phyloP scores from a whole-genome alignment of 2,888 invertebrate genomes.

The Baronia brevicornis region DNA sequence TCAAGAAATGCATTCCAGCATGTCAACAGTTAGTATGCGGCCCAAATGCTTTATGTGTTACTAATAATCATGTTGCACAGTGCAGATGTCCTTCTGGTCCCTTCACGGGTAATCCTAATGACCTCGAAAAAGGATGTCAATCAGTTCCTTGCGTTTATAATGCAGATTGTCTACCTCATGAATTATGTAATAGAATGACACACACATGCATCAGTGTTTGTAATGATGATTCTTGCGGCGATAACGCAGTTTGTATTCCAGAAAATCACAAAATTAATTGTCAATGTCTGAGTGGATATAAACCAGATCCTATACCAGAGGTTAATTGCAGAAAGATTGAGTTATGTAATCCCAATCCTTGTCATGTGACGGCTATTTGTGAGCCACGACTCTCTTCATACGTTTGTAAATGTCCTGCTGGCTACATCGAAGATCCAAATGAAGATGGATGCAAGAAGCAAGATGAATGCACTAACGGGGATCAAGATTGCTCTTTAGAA shows the following conservation, averaged over 20 bases:
- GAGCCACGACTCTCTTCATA: constrained; percentile 80
- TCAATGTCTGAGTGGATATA: constrained; percentile 90
- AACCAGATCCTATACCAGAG: constrained; percentile 88
- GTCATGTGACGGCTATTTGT: constrained; percentile 88
- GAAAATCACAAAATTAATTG: constrained; percentile 89
- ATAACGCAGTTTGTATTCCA: constrained; percentile 90
- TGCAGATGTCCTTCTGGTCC: constrained; percentile 93
- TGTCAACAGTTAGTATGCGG: constrained; percentile 88
- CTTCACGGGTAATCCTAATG: constrained; percentile 90
- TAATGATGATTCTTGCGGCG: constrained; percentile 87
- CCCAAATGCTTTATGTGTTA: constrained; percentile 89
- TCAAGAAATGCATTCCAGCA: constrained; percentile 83
- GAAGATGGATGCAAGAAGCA: constrained; percentile 85
- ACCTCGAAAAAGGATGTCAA: constrained; percentile 82
- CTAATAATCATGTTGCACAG: constrained; percentile 91
- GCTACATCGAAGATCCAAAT: constrained; percentile 85
- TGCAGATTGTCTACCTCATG: constrained; percentile 85
- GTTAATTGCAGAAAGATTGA: constrained; percentile 84
- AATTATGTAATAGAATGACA: constrained; percentile 88
- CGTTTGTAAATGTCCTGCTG: constrained; percentile 85
- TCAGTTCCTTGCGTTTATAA: constrained; percentile 91
- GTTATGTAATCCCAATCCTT: constrained; percentile 84
- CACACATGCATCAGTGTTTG: constrained; percentile 90
- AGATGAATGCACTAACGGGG: constrained; percentile 82
- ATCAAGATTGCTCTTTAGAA: constrained; percentile 84